Evolutionary conservation across 2,888 invertebrate species (phyloP).

Genomic region (Thereva unica): DNA sequence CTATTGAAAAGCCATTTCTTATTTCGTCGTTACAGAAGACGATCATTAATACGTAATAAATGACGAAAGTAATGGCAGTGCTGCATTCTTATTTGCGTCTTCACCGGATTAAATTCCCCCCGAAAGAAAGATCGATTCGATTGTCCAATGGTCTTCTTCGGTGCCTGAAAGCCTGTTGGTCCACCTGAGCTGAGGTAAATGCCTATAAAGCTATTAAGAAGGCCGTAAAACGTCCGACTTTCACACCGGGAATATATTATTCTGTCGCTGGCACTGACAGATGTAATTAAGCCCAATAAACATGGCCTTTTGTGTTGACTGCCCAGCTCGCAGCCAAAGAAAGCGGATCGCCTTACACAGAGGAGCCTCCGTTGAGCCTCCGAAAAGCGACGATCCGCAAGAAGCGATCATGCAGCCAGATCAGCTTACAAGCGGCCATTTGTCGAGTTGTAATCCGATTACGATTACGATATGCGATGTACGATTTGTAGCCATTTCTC

Average conservation of each 20-base stretch:
- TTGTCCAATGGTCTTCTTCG: too few relatives aligned
- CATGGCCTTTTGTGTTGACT: constrained; percentile 12
- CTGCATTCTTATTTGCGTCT: too few relatives aligned
- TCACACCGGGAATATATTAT: constrained; percentile 15
- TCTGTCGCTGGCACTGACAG: constrained; percentile 27
- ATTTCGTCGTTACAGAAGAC: too few relatives aligned
- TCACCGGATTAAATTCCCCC: too few relatives aligned
- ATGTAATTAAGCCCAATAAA: constrained; percentile 32
- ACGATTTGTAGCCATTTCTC: constrained; percentile 28
- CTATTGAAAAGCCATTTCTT: too few relatives aligned
- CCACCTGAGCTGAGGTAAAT: too few relatives aligned
- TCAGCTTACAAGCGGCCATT: constrained; percentile 31
- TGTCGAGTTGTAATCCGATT: constrained; percentile 33
- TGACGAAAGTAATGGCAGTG: too few relatives aligned
- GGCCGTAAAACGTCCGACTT: neutral
- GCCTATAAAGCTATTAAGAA: neutral
- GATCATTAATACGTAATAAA: too few relatives aligned
- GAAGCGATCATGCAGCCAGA: constrained; percentile 13
- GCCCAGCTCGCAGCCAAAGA: neutral
- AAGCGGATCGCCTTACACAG: neutral
- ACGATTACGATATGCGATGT: neutral
- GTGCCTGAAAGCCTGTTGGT: too few relatives aligned
- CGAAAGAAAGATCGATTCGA: too few relatives aligned
- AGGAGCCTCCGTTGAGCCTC: constrained; percentile 3
- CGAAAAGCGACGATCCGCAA: constrained; percentile 1